Base-by-base conservation (phyloP, 2,113 vertebrate genomes). In the Sakesphorus luctuosus region DNA sequence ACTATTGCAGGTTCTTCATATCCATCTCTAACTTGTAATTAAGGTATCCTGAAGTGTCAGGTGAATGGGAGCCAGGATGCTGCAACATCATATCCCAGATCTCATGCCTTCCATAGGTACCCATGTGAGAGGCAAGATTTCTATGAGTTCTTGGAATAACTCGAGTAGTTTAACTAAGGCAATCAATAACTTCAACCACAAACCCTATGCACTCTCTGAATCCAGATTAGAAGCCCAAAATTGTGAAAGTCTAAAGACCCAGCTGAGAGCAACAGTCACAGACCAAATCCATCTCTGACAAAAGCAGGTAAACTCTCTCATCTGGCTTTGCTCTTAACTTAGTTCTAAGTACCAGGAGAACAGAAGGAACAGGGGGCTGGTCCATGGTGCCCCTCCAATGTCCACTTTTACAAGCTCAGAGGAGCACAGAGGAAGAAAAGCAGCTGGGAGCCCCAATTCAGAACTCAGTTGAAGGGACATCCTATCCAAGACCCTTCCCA, bases 261-360 rank as follows among this genome's bases (percentile, higher is more conserved):
- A 79, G 6, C 6, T 18, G 17, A 40, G 6, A 6, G 3, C 10
- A 10, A 31, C 14, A 59, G 71, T 38, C 18, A 12, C 6, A 43
- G 21, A 79, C 11, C 26, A 46, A 83, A 68, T 1, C 0, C 1
- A 23, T 12, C 11, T 13, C 33, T 53, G 62, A 79, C 46, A 10
- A 14, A 78, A 38, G 5, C 3, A 1, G 35, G 33, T n/a, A 62
- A 9, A 35, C 3, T 5, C 3, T 20, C 3, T 47, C 7, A 11
- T 15, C 29, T 76, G 44, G 7, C 25, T 80, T 61, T 52, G 18
- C 7, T 43, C 33, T 50, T 73, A 58, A 9, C 1, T 1, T 14
- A n/a, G 3, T 3, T 52, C 18, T 17, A 17, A 52, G 68, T 52
- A 31, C 9, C 1, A 2, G 21, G 5, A 7, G 2, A 6, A 18